Conservation (phyloP, 2,888 invertebrate species). For the Subacronicta megacephala region DNA sequence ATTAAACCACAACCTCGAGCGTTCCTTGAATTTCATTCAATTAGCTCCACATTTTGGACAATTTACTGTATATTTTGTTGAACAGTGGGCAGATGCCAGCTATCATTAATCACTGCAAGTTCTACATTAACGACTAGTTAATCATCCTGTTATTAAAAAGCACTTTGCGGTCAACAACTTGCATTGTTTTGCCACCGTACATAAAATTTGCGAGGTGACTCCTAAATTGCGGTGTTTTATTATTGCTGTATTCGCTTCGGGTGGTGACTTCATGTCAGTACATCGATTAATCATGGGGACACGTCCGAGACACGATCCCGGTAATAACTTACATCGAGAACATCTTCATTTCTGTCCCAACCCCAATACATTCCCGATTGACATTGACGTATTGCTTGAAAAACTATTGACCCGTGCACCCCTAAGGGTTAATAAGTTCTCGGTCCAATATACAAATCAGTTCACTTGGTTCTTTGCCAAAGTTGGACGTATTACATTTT, state of each 20-base stretch:
- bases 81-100: constrained; percentile 42
- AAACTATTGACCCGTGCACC: constrained; percentile 48
- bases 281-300: constrained; percentile 64
- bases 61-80: constrained; percentile 41
- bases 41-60: constrained; percentile 40
- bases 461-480: constrained; percentile 39
- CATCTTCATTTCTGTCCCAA: constrained; percentile 59
- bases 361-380: constrained; percentile 57
- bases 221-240: constrained; percentile 39
- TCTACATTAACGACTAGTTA: constrained; percentile 36
- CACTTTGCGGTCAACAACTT: constrained; percentile 48
- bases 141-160: constrained; percentile 54
- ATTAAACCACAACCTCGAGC: constrained; percentile 20
- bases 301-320: constrained; percentile 50
- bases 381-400: constrained; percentile 64
- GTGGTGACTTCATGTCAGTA: constrained; percentile 44
- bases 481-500: constrained; percentile 35
- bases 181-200: constrained; percentile 40
- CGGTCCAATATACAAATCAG: constrained; percentile 53
- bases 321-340: constrained; percentile 60
- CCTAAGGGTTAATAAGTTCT: constrained; percentile 54
- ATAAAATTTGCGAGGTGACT: constrained; percentile 39
- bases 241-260: constrained; percentile 35
- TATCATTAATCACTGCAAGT: constrained; percentile 49
- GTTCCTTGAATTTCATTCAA: constrained; percentile 52